Evolutionary conservation across 1,140 invertebrate species (phyloP), one percentile per base, ranked within the genome.

Genomic region (Laupala kohalensis): DNA sequence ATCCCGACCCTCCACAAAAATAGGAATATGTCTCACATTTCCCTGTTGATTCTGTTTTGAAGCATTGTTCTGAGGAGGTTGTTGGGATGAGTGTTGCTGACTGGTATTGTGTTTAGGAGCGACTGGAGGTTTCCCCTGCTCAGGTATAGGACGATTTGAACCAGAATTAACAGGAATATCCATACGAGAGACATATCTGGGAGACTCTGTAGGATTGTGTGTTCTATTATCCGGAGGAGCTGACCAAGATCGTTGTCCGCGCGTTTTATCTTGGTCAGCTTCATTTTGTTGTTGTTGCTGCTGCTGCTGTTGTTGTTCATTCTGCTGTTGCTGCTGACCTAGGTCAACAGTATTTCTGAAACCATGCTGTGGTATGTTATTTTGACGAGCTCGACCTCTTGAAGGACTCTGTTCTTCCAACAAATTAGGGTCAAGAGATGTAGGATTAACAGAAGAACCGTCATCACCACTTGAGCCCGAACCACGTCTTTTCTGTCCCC

Each of bases 1-100:
- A 75, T 92, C 89, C 53, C 92, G 81, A 25, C 92, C 91, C 80
- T 95, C 92, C 0, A 94, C 90, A 74, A 92, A 91, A 63, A 95
- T 95, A 3, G 92, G 92, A 78, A 95, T 94, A 77, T 92, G 90
- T 74, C 92, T 84, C 19, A 94, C 88, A 64, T 83, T 84, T 28
- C 27, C 77, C 73, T 66, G 72, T 76, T 25, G 76, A 76, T 64
- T 78, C 25, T 81, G 79, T 23, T 75, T 77, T 3, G 81, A 79
- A 68, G 28, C 75, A 68, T 64, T 77, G 75, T 72, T 78, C 68
- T 73, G 75, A 73, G 71, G 75, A 13, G 37, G 76, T 76, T 62
- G 78, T 25, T 80, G 79, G n/a, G 74, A 77, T 3, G 81, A 78
- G 66, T 29, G 76, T 65, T 37, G 77, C 26, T 77, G 75, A 2